Evolutionary conservation across 2,113 vertebrate genomes (phyloP).

Genomic region (Australoheros scitulus): DNA sequence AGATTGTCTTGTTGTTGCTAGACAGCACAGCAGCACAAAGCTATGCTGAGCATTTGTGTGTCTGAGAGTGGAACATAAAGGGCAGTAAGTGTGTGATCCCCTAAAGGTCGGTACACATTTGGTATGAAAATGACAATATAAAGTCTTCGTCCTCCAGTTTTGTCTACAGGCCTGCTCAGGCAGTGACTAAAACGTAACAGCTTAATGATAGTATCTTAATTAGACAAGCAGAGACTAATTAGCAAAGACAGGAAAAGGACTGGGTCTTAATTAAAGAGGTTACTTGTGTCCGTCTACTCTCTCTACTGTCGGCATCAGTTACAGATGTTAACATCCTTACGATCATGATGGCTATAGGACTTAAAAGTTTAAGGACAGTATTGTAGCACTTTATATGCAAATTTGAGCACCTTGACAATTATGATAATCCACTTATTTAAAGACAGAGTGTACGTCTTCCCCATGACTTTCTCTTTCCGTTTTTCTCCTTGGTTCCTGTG

Average conservation of each 20-base stretch:
- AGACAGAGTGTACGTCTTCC: background rate
- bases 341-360: background rate
- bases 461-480: background rate
- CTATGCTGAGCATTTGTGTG: background rate
- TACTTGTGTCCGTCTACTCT: constrained; percentile 31
- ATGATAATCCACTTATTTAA: constrained; percentile 22
- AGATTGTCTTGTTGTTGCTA: background rate
- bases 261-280: constrained; percentile 70
- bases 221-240: constrained; percentile 68
- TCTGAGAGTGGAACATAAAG: constrained; percentile 15
- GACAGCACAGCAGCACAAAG: background rate
- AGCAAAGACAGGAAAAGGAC: constrained; percentile 55
- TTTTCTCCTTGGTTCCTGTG: background rate
- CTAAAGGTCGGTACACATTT: constrained; percentile 10
- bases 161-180: background rate
- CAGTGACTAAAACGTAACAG: constrained; percentile 39
- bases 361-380: background rate
- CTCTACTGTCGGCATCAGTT: constrained; percentile 18
- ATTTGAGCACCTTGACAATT: constrained; percentile 3
- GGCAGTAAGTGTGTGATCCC: background rate
- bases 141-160: constrained; percentile 18
- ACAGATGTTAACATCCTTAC: background rate
- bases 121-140: background rate
- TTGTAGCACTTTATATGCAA: constrained; percentile 7
- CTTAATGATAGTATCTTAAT: constrained; percentile 63